Evolutionary conservation across 30 jellyfish, hydroid and myxozoan genomes (phyloP).

Genomic region (Rhopilema esculentum): DNA sequence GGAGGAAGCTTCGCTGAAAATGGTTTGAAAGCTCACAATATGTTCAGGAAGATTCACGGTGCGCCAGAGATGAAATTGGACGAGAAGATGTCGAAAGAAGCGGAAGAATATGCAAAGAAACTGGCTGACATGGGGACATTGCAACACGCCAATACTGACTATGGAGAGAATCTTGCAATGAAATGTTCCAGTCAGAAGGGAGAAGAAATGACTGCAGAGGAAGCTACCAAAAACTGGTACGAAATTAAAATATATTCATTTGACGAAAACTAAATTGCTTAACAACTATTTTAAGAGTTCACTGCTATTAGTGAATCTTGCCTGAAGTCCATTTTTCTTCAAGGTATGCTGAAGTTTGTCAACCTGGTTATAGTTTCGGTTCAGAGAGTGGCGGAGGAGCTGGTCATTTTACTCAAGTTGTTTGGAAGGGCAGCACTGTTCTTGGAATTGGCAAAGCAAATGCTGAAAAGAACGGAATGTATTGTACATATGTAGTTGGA

Average conservation of each 20-base stretch:
- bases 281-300: background rate
- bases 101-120: constrained; percentile 86
- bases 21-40: constrained; percentile 85
- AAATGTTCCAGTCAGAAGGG: constrained; percentile 70
- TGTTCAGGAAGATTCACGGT: constrained; percentile 86
- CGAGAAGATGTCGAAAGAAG: constrained; percentile 74
- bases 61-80: constrained; percentile 67
- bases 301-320: too few species aligned
- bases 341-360: constrained; percentile 95
- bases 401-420: constrained; percentile 88
- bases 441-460: constrained; percentile 94
- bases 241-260: constrained; percentile 6
- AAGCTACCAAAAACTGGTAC: constrained; percentile 83
- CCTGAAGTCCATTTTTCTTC: background rate
- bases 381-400: constrained; percentile 65
- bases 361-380: constrained; percentile 82
- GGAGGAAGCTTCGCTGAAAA: constrained; percentile 41
- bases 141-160: constrained; percentile 62
- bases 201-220: constrained; percentile 82
- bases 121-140: constrained; percentile 60
- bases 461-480: constrained; percentile 71
- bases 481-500: constrained; percentile 87
- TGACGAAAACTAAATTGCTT: background rate
- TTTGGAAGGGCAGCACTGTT: constrained; percentile 85
- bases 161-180: constrained; percentile 92